Percentiles rank a stretch among this genome's conserved stretches.
These are phyloP conservation scores for Gerosis bhagava DNA, from an alignment of 2,888 invertebrate genomes.

Conservation along the genomic window DNA sequence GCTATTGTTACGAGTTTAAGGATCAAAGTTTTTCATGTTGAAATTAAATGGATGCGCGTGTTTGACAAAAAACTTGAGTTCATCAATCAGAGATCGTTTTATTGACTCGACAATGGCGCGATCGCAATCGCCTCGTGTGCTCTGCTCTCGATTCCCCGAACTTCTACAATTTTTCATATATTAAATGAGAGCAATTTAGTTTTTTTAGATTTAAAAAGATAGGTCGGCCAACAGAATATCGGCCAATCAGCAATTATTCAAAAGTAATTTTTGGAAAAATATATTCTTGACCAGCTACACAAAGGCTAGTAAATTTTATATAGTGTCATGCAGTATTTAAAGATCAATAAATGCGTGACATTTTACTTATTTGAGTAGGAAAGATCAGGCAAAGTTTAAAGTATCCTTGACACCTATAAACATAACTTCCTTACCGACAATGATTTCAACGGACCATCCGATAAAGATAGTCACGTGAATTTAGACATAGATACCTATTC, in stretches of 20 bases:
- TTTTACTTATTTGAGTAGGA: too few relatives aligned
- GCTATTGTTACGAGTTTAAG: constrained; percentile 71
- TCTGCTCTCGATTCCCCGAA: constrained; percentile 65
- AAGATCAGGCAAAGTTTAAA: too few relatives aligned
- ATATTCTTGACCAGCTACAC: too few relatives aligned
- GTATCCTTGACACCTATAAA: too few relatives aligned
- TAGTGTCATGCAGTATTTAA: too few relatives aligned
- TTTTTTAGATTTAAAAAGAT: constrained; percentile 20
- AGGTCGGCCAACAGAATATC: constrained; percentile 18
- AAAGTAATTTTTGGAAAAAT: too few relatives aligned
- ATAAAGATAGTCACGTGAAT: too few relatives aligned
- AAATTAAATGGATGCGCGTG: constrained; percentile 61
- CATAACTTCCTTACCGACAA: too few relatives aligned
- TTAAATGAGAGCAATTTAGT: constrained; percentile 61
- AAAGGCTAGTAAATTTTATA: too few relatives aligned
- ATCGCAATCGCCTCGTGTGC: constrained; percentile 61
- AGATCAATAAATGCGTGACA: too few relatives aligned
- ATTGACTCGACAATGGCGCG: constrained; percentile 69
- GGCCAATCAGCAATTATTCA: constrained; percentile 7
- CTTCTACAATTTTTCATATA: constrained; percentile 59
- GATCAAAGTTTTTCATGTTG: constrained; percentile 53
- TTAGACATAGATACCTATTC: too few relatives aligned
- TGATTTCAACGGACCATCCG: too few relatives aligned
- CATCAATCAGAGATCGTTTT: constrained; percentile 78
- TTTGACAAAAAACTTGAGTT: constrained; percentile 70